Evolutionary conservation across 2,113 vertebrate species (phyloP).

Genomic region (Aegotheles bennettii): DNA sequence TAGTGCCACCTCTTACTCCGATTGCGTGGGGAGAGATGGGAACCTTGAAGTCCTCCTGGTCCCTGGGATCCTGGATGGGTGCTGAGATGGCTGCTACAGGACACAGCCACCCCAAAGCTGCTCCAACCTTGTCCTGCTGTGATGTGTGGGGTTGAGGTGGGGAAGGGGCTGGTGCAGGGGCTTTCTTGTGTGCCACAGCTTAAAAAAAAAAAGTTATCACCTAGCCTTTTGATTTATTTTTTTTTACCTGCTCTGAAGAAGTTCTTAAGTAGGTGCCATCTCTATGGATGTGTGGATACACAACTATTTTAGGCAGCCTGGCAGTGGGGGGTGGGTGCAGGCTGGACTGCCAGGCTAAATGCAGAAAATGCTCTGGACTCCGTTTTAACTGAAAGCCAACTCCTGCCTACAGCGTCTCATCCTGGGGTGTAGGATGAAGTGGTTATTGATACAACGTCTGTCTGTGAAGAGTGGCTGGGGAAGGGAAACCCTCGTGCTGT

Average conservation of each 20-base stretch:
- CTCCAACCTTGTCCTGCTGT: neutral
- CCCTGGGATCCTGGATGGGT: neutral
- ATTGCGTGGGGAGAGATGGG: fast-evolving
- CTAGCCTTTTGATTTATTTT: neutral
- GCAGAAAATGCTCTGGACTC: neutral
- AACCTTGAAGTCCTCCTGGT: neutral
- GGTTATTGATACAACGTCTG: neutral
- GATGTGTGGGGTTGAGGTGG: neutral
- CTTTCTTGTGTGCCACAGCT: neutral
- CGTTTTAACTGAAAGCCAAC: neutral
- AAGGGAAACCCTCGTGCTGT: neutral
- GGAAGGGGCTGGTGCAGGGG: neutral
- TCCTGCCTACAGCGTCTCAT: neutral
- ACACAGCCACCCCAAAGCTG: neutral
- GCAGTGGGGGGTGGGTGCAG: neutral
- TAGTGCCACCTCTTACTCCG: neutral
- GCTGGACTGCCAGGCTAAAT: neutral
- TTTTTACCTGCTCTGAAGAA: neutral
- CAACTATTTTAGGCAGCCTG: neutral
- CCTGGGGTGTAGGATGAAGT: neutral
- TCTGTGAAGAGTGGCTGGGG: neutral
- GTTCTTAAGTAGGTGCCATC: neutral
- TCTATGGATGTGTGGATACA: neutral
- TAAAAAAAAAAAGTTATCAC: neutral
- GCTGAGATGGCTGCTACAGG: neutral